A percentile compares a stretch with the other conserved stretches of the same genome.
Evolutionary conservation across 2,888 invertebrate species (phyloP).

Genomic region (Coleophora flavipennella): DNA sequence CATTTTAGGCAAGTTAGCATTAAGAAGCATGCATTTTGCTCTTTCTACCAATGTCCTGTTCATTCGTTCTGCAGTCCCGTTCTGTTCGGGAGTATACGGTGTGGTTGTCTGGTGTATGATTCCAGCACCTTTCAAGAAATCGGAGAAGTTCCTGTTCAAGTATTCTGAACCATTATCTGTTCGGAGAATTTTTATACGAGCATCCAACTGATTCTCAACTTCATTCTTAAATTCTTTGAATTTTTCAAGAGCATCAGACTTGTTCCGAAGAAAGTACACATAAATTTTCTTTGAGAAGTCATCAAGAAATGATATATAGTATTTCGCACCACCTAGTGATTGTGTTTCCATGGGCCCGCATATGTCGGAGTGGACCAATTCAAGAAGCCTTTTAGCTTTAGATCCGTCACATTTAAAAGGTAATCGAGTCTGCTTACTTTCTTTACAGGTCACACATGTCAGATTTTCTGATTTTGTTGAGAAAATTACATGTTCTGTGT

Average conservation of each 20-base stretch:
- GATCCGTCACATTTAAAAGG: background rate
- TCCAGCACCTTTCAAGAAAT: conserved; percentile 5
- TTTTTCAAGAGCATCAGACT: conserved; percentile 7
- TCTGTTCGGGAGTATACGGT: conserved; percentile 14
- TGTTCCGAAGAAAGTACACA: conserved; percentile 9
- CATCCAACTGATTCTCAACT: conserved; percentile 13
- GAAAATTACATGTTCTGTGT: conserved; percentile 4
- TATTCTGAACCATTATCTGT: conserved; percentile 17
- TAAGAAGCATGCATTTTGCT: conserved; percentile 14
- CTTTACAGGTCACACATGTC: conserved; percentile 10
- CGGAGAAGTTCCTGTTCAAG: conserved; percentile 8
- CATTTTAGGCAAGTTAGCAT: conserved; percentile 9
- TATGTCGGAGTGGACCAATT: conserved; percentile 12
- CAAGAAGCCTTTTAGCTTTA: conserved; percentile 1
- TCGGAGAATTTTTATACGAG: conserved; percentile 8
- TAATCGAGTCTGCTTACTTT: conserved; percentile 4
- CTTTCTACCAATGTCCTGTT: conserved; percentile 14
- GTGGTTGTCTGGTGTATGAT: conserved; percentile 10
- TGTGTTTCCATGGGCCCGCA: too few species aligned
- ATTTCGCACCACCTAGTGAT: conserved; percentile 12
- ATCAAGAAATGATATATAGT: conserved; percentile 14
- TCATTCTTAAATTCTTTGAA: conserved; percentile 8
- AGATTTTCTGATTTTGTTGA: conserved; percentile 2
- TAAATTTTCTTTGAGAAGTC: conserved; percentile 13
- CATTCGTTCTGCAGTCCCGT: conserved; percentile 25